Percentiles rank a stretch among this genome's conserved stretches.
Conservation (phyloP, 2,113 vertebrate species). For the Cervus canadensis region DNA sequence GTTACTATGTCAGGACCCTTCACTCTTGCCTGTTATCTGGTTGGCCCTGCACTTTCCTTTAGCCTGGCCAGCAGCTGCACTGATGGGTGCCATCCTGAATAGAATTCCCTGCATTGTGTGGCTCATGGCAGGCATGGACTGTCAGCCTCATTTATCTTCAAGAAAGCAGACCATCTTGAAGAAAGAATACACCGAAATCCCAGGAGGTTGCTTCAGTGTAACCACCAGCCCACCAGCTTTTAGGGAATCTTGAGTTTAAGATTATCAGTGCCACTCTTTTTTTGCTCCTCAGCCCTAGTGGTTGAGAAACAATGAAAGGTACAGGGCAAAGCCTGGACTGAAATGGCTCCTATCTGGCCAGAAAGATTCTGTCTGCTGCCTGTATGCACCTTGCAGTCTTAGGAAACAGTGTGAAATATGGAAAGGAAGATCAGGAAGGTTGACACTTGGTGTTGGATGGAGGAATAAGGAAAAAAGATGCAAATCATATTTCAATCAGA, state of each 20-base stretch:
- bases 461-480: not conserved
- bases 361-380: not conserved
- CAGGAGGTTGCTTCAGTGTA: not conserved
- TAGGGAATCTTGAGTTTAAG: not conserved
- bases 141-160: not conserved
- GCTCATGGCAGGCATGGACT: not conserved
- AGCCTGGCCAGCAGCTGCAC: not conserved
- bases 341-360: not conserved
- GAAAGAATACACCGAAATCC: not conserved
- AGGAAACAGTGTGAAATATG: not conserved
- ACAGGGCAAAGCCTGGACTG: not conserved
- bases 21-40: not conserved
- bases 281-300: not conserved
- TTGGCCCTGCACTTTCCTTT: not conserved
- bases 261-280: accelerated
- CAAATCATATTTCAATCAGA: not conserved
- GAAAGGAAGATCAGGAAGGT: not conserved
- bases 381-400: not conserved
- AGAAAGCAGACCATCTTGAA: not conserved
- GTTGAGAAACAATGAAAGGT: not conserved
- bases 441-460: not conserved
- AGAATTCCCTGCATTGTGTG: not conserved
- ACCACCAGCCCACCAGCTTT: not conserved
- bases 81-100: not conserved
- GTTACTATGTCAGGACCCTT: not conserved